A percentile compares a stretch with the other conserved stretches of the same genome.
Evolutionary conservation across 2,113 vertebrate genomes (phyloP).

Genomic region (Nothocercus julius): DNA sequence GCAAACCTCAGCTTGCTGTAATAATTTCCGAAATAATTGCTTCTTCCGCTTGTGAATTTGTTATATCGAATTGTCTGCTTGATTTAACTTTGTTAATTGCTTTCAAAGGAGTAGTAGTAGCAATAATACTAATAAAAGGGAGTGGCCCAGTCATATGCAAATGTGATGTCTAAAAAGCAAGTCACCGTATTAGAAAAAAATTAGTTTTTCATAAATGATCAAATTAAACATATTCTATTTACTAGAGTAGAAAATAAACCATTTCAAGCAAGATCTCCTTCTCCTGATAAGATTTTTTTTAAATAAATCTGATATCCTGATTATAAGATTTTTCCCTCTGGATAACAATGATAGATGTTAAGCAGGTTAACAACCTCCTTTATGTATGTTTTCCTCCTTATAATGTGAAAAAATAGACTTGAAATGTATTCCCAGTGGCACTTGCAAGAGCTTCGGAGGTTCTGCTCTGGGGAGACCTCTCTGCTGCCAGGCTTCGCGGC

Average conservation of each 20-base stretch:
- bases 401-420: background rate
- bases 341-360: constrained; percentile 32
- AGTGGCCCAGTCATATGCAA: background rate
- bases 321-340: background rate
- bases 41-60: background rate
- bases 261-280: constrained; percentile 20
- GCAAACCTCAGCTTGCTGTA: background rate
- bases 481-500: background rate
- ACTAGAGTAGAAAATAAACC: constrained; percentile 51
- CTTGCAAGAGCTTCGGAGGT: background rate
- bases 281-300: constrained; percentile 56
- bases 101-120: background rate
- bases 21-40: constrained; percentile 10
- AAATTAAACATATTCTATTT: background rate
- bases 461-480: background rate
- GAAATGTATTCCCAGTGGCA: background rate
- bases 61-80: background rate
- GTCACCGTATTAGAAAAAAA: background rate
- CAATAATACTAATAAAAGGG: background rate
- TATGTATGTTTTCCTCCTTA: constrained; percentile 34
- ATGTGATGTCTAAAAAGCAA: background rate
- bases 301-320: constrained; percentile 34
- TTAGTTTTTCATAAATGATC: background rate
- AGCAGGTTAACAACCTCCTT: constrained; percentile 13
- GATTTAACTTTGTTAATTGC: background rate